phyloP scores from a whole-genome alignment of 2,797 vertebrate species.

The Moxostoma hubbsi region DNA sequence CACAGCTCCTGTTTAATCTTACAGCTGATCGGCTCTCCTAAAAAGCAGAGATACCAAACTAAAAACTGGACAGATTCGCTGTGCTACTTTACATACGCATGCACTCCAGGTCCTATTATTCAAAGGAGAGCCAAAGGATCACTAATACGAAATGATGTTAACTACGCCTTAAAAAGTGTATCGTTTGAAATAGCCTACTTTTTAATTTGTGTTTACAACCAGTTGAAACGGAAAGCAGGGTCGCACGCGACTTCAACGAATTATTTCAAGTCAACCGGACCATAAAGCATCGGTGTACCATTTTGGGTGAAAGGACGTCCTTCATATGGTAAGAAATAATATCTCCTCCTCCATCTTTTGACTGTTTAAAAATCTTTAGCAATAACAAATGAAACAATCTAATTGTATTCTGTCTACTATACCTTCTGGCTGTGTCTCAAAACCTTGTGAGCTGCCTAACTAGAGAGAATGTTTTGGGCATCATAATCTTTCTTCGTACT shows the following conservation, averaged over 20 bases:
- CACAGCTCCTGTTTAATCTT: too few relatives aligned
- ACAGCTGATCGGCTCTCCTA: too few relatives aligned
- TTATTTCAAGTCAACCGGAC: conserved; percentile 16
- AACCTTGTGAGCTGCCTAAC: not conserved
- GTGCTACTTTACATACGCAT: conserved; percentile 6
- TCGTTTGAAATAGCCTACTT: not conserved
- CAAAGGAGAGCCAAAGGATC: not conserved
- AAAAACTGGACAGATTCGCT: not conserved
- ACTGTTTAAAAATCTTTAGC: not conserved
- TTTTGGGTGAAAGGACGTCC: not conserved
- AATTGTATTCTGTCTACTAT: not conserved
- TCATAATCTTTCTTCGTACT: too few relatives aligned
- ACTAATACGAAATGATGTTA: not conserved
- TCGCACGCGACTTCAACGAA: not conserved
- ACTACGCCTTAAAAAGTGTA: not conserved
- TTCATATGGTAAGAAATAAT: not conserved
- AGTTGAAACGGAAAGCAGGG: not conserved
- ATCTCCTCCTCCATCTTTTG: not conserved
- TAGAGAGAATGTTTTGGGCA: not conserved
- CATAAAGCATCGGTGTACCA: not conserved
- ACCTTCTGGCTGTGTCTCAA: not conserved
- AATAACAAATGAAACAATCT: not conserved
- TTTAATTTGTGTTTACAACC: not conserved
- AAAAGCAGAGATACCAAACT: too few relatives aligned
- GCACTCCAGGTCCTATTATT: too few relatives aligned